Evolutionary conservation across 2,888 invertebrate genomes (phyloP).

Genomic region (Timema podura): DNA sequence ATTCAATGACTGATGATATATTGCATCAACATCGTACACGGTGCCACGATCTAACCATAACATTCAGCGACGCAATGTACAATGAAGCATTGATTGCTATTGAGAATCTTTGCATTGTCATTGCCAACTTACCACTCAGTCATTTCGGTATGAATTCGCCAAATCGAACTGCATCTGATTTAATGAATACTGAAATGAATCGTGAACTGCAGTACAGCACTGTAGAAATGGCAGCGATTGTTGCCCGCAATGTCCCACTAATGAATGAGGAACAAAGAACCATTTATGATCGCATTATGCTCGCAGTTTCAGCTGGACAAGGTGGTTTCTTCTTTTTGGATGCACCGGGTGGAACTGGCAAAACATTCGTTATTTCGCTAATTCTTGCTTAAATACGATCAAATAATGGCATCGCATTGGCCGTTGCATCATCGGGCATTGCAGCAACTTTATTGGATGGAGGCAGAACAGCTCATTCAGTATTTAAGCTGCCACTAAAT

Average conservation of each 20-base stretch:
- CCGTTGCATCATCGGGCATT: neutral
- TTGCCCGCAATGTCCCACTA: conserved; percentile 9
- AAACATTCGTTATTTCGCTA: conserved; percentile 35
- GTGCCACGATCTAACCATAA: conserved; percentile 31
- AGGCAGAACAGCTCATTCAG: conserved; percentile 6
- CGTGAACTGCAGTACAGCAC: conserved; percentile 35
- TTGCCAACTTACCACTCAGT: conserved; percentile 27
- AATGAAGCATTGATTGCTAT: conserved; percentile 38
- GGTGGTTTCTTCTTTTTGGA: neutral
- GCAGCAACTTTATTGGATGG: conserved; percentile 14
- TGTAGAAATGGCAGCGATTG: conserved; percentile 19
- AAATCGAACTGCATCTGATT: conserved; percentile 17
- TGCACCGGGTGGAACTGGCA: conserved; percentile 36
- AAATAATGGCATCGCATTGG: conserved; percentile 6
- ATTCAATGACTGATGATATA: conserved; percentile 16
- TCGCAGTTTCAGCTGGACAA: conserved; percentile 1
- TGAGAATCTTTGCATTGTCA: conserved; percentile 1
- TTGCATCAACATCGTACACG: conserved; percentile 18
- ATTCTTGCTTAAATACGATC: conserved; percentile 31
- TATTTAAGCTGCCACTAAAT: neutral
- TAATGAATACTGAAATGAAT: conserved; percentile 21
- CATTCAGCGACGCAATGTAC: conserved; percentile 35
- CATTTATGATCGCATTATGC: conserved; percentile 2
- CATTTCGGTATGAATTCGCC: conserved; percentile 36
- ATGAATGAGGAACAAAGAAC: conserved; percentile 11